Percentiles rank a stretch among this genome's conserved stretches.
Evolutionary conservation across 2,113 vertebrate genomes (phyloP).

Genomic region (Gallinago jamesoni): DNA sequence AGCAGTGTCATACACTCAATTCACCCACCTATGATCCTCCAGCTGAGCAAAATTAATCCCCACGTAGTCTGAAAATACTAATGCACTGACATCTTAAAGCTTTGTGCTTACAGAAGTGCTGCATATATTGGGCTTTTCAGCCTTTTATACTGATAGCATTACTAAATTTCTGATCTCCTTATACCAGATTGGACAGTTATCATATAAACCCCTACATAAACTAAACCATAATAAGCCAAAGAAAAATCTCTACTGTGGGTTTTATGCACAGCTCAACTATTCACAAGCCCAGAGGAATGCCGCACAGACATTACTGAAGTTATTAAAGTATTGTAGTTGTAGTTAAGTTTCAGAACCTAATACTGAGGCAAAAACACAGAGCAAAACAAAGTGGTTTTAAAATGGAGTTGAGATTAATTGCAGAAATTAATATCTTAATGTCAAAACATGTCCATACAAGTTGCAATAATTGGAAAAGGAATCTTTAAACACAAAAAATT

Average conservation of each 20-base stretch:
- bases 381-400: background rate
- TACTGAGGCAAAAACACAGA: background rate
- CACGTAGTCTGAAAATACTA: background rate
- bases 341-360: background rate
- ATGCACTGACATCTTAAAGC: background rate
- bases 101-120: background rate
- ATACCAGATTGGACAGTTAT: background rate
- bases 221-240: background rate
- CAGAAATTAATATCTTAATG: background rate
- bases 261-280: background rate
- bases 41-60: background rate
- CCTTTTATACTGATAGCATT: background rate
- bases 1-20: background rate
- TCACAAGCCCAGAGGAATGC: background rate
- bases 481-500: background rate
- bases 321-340: background rate
- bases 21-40: background rate
- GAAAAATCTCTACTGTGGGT: background rate
- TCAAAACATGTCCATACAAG: background rate
- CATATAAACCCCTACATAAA: background rate
- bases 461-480: background rate
- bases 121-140: background rate
- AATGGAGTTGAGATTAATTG: background rate
- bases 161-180: background rate
- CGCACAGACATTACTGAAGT: background rate